Evolutionary conservation across 2,888 invertebrate genomes (phyloP), one percentile per base, ranked within the genome.

Genomic region (Dascillus cervinus): DNA sequence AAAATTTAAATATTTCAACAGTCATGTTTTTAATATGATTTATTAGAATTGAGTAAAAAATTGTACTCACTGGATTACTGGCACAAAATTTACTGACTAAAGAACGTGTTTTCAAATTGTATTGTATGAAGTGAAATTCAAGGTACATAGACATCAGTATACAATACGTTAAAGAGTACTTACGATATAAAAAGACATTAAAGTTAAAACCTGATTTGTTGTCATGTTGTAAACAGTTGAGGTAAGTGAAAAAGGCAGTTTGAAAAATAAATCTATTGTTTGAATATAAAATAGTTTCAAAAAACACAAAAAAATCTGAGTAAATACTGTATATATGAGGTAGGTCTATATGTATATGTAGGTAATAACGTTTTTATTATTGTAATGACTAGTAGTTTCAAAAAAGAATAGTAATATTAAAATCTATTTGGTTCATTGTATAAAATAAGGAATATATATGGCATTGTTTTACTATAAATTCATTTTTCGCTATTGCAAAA

Each of bases 401-500:
- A n/a, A 6, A 42, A 34, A 46, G 47, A 47, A 50, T 51, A 53
- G 39, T 46, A 50, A 52, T 32, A 33, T 50, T 56, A 56, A 56
- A 53, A 56, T 56, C 54, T 50, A 52, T 55, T 57, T 55, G 55
- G 57, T 54, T 50, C 43, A n/a, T n/a, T n/a, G n/a, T n/a, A n/a
- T n/a, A 47, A 47, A 47, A 45, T 48, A 44, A 44, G 33, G 44
- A 39, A 36, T 41, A n/a, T n/a, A n/a, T n/a, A 44, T 34, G 38
- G 38, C 38, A 39, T 39, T 28, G 9, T 43, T 36, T 32, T 29
- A 41, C 32, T 43, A 39, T 45, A 47, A 43, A 43, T 43, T 44
- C 43, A 38, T 32, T 39, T 30, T 23, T 39, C 33, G 32, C 30
- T 29, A 34, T n/a, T n/a, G n/a, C 39, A 41, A 34, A 39, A 43